Conservation (phyloP, 2,888 invertebrate species). For the Andrena minutula region DNA sequence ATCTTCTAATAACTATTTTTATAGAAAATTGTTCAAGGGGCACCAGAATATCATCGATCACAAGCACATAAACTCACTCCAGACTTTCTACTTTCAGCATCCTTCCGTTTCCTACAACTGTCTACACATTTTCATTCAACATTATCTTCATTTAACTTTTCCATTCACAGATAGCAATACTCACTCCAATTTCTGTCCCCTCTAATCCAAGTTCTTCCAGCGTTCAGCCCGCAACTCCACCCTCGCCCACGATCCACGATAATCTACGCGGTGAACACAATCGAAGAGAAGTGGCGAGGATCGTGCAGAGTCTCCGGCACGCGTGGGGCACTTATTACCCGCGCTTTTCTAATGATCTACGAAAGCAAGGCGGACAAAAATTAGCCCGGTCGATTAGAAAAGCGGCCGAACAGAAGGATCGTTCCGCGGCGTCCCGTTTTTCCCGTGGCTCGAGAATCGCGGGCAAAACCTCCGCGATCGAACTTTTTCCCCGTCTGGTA, state of each 20-base stretch:
- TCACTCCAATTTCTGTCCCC: not conserved
- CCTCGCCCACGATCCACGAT: not conserved
- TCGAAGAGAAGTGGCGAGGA: not conserved
- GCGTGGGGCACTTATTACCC: not conserved
- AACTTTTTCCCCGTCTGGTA: not conserved
- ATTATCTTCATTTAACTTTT: not conserved
- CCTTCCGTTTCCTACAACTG: too few relatives aligned
- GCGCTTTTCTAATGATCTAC: not conserved
- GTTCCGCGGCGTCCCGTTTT: not conserved
- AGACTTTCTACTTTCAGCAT: too few relatives aligned
- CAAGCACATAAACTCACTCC: too few relatives aligned
- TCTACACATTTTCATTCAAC: too few relatives aligned
- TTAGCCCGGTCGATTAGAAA: slow-evolving; percentile 3
- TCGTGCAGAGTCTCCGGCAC: not conserved
- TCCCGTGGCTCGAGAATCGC: not conserved
- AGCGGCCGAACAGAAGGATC: not conserved
- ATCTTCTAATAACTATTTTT: too few relatives aligned
- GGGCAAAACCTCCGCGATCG: slow-evolving; percentile 22
- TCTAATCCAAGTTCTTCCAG: not conserved
- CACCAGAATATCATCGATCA: too few relatives aligned
- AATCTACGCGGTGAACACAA: not conserved
- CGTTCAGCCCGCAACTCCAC: not conserved
- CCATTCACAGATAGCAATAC: not conserved
- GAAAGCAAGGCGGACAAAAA: not conserved
- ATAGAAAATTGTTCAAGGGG: too few relatives aligned